Evolutionary conservation across 2,797 vertebrate species (phyloP).

Genomic region (Esox lucius): DNA sequence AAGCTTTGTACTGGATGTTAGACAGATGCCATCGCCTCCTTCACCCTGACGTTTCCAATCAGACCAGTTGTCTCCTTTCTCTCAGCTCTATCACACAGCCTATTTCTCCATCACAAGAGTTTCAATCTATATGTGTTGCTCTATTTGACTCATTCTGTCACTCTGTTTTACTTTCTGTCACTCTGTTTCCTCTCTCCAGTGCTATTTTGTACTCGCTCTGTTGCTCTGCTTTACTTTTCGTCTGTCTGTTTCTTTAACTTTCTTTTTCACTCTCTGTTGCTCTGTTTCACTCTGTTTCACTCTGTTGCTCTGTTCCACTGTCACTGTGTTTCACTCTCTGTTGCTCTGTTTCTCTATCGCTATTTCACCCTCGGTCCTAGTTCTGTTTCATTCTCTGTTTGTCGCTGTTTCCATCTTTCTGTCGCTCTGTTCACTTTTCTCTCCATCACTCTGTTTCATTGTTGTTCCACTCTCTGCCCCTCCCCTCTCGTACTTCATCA

Average conservation of each 20-base stretch:
- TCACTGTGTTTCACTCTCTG: too few relatives aligned
- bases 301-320: too few relatives aligned
- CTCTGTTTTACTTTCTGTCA: neutral
- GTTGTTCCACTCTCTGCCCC: neutral
- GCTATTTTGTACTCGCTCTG: constrained; percentile 7
- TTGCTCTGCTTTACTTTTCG: too few relatives aligned
- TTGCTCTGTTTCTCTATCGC: constrained; percentile 38
- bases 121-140: too few relatives aligned
- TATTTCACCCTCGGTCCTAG: constrained; percentile 7
- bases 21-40: neutral
- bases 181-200: too few relatives aligned
- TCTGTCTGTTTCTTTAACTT: neutral
- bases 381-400: neutral
- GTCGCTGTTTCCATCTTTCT: neutral
- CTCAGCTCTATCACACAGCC: neutral
- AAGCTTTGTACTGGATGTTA: neutral
- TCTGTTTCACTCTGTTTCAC: too few relatives aligned
- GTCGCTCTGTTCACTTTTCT: neutral
- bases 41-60: neutral
- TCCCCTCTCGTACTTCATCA: neutral
- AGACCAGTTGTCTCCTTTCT: neutral
- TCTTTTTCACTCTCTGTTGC: constrained; percentile 10
- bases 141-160: too few relatives aligned
- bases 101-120: neutral
- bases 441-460: neutral